Evolutionary conservation across 2,888 invertebrate species (phyloP), one percentile per base, ranked within the genome.

Genomic region (Amiota minor): DNA sequence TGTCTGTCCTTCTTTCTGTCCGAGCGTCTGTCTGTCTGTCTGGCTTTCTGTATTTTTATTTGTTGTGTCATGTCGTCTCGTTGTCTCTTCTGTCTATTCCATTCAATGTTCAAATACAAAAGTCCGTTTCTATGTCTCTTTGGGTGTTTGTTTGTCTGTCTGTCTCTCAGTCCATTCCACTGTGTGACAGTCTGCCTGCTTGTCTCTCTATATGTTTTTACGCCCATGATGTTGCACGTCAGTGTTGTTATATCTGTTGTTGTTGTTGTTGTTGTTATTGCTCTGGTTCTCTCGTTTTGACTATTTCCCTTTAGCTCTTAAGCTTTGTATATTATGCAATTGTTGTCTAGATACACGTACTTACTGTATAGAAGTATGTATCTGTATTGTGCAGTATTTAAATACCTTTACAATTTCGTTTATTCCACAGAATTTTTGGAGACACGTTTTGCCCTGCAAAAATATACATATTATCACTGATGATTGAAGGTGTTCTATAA

Each of bases 281-380:
- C 67, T 67, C 67, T 50, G 67, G 12, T 67, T 50, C 50, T 49
- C 67, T 68, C 35, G 47, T 50, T 68, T 68, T 68, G 67, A 68
- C 50, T 68, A 59, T 65, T 53, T 68, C 53, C 23, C 67, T 68
- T 23, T 11, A 23, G 67, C 67, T 35, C 35, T 68, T 68, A 68
- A 68, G 53, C 53, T 12, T 68, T 20, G 61, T 18, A 45, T 70
- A 61, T 61, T 70, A 70, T 70, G 70, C 70, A 70, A 70, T 70
- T 70, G 70, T 70, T 61, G 61, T 59, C 16, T 56, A 67, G 45
- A 35, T 70, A 35, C 18, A 70, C 55, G 35, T 50, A 68, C 53
- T 8, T 23, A 53, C 20, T 23, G 6, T 8, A 23, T 23, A 23
- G 23, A 2, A 8, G n/a, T 2, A 47, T 9, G 20, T 14, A 53